phyloP scores from a whole-genome alignment of 1,140 invertebrate species.

The Heliconius congener region DNA sequence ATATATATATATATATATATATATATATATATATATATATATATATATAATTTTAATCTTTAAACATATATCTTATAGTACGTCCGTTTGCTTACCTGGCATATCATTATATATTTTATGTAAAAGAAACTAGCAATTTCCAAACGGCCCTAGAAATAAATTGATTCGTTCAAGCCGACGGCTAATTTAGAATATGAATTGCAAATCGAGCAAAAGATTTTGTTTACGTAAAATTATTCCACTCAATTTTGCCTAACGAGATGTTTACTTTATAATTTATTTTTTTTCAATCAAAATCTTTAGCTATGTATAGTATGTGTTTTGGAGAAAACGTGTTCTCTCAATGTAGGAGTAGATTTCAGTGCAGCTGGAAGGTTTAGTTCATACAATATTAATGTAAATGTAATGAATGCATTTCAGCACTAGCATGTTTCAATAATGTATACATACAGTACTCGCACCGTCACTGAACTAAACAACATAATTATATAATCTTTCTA shows the following conservation, averaged over 20 bases:
- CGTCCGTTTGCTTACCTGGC: not conserved
- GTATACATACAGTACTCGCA: not conserved
- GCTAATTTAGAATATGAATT: conserved; percentile 68
- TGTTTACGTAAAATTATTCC: conserved; percentile 72
- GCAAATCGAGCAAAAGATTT: conserved; percentile 70
- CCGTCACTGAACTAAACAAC: not conserved
- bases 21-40: too few species aligned
- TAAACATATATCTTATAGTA: not conserved
- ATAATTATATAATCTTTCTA: not conserved
- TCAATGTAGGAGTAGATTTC: not conserved
- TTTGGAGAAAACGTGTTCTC: not conserved
- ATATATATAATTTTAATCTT: not conserved
- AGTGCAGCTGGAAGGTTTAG: not conserved
- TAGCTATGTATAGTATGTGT: not conserved
- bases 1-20: too few species aligned
- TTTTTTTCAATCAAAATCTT: too few species aligned
- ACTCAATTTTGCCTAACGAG: conserved; percentile 70
- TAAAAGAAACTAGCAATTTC: conserved; percentile 13
- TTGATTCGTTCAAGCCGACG: conserved; percentile 56
- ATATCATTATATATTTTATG: not conserved
- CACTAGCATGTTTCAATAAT: not conserved
- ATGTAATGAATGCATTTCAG: not conserved
- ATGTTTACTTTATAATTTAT: conserved; percentile 57
- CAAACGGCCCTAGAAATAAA: conserved; percentile 39
- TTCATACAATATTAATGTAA: not conserved